Evolutionary conservation across 1,140 invertebrate genomes (phyloP).

Genomic region (Ectropis grisescens): DNA sequence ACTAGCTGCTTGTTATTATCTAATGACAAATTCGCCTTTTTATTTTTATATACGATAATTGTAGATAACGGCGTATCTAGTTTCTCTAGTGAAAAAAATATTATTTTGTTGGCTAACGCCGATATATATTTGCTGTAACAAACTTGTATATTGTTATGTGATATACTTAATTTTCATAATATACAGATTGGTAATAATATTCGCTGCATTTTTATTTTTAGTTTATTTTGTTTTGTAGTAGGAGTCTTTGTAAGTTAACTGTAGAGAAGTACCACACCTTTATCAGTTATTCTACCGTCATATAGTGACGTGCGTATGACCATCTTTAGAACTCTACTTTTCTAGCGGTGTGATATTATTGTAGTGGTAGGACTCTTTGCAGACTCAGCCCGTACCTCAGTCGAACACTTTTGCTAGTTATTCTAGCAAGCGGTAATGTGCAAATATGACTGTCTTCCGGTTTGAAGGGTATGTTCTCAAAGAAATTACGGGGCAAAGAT

Average conservation of each 20-base stretch:
- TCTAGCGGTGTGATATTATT: no score
- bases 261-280: no score
- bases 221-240: no score
- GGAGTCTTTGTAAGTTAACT: no score
- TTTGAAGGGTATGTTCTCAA: no score
- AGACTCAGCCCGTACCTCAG: no score
- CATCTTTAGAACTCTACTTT: no score
- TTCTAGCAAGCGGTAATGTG: no score
- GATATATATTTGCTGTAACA: conserved; percentile 35
- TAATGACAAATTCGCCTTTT: conserved; percentile 32
- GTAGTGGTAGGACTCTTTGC: no score
- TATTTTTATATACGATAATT: conserved; percentile 33
- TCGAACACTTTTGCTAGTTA: no score
- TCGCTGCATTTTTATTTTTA: conserved; percentile 2
- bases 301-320: background rate
- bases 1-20: conserved; percentile 18
- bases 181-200: conserved; percentile 39
- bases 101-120: conserved; percentile 36
- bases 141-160: conserved; percentile 47
- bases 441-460: no score
- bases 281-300: background rate
- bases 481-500: no score
- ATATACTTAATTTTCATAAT: conserved; percentile 33
- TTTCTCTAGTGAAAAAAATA: conserved; percentile 30
- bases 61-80: conserved; percentile 47